A percentile compares a stretch with the other conserved stretches of the same genome.
Conservation (phyloP, 2,888 invertebrate genomes). For the Xanthostigma xanthostigma region DNA sequence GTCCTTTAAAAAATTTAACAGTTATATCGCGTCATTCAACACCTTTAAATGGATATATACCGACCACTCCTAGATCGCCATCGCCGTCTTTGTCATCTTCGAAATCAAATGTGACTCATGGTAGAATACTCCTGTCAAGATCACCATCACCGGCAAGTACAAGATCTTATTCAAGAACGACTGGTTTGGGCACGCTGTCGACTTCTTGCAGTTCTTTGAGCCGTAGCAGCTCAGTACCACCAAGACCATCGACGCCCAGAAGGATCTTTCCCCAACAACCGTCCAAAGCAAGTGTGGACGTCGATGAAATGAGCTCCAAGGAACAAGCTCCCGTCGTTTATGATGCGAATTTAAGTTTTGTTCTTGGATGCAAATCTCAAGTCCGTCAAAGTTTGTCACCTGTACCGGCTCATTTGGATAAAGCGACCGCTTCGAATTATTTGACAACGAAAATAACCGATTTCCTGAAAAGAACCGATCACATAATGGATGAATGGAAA, state of each 20-base stretch:
- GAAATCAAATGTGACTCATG: not conserved
- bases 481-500: constrained; percentile 78
- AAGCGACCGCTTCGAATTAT: constrained; percentile 61
- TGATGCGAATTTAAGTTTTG: constrained; percentile 67
- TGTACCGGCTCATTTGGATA: constrained; percentile 60
- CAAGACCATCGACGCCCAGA: constrained; percentile 40
- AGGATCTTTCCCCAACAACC: constrained; percentile 52
- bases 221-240: constrained; percentile 27
- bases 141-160: constrained; percentile 11
- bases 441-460: constrained; percentile 62
- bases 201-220: constrained; percentile 8
- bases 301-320: constrained; percentile 43
- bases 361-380: constrained; percentile 58
- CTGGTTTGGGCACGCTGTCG: constrained; percentile 1
- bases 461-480: constrained; percentile 70
- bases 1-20: not conserved
- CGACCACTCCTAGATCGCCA: not conserved
- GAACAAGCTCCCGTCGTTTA: constrained; percentile 69
- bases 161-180: constrained; percentile 6
- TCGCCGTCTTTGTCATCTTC: not conserved
- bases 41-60: not conserved
- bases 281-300: constrained; percentile 31
- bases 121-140: constrained; percentile 7
- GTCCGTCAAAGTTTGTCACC: constrained; percentile 50
- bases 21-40: not conserved